Base-by-base conservation (phyloP, 2,888 invertebrate species). In the Electrophaes corylata region DNA sequence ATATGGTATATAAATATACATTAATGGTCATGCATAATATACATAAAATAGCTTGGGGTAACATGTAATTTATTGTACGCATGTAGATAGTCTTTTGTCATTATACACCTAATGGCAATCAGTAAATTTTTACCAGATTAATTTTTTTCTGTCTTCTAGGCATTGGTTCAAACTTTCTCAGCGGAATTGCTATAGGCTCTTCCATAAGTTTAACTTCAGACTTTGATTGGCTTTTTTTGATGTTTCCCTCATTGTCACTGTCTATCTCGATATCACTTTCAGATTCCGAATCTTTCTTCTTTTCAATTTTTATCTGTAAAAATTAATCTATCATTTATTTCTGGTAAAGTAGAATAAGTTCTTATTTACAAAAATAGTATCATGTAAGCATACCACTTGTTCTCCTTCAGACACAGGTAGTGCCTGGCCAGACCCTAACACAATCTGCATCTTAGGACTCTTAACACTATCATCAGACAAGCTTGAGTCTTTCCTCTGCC, bases 191-290 rank as follows among this genome's bases (percentile, higher is more conserved):
- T 46, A 85, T 71, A 1, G 85, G 84, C 4, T 74, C 70, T 53
- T 86, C 86, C 0, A 73, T 75, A 3, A 55, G 39, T 39, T 59
- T 66, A 4, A 11, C 29, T 3, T 64, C 55, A 10, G 61, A 56
- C 16, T 58, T 60, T 2, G 18, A 37, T n/a, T 41, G 44, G 3
- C 31, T 66, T 37, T 67, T 75, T 3, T 52, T 65, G 4, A 55
- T 49, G 11, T 57, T 63, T 11, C 67, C 70, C 37, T 89, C 92
- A 61, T 79, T 84, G 45, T 91, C 92, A 69, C 93, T 93, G 71
- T 93, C 94, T 62, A 94, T 84, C 57, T 94, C 94, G 65, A 93
- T 86, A 66, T 94, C 94, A 74, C 91, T 92, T 12, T 92, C 92
- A 50, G 86, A 81, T 23, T 92, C 92, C 0, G 88, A 86, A 43